Percentiles rank a stretch among this genome's conserved stretches.
Conservation (phyloP, 2,113 vertebrate species). For the Gymnobelideus leadbeateri region DNA sequence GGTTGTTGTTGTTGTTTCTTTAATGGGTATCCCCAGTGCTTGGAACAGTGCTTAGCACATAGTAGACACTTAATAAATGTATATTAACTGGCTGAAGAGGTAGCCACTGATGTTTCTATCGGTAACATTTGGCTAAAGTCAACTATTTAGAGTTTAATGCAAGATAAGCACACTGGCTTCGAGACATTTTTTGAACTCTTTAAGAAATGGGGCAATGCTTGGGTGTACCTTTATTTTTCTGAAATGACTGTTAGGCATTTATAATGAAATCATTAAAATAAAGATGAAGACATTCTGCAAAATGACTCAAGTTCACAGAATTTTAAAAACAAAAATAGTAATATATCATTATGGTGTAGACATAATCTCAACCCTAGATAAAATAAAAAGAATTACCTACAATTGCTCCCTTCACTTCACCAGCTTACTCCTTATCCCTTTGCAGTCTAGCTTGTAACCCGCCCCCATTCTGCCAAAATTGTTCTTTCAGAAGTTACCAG, state of each 20-base stretch:
- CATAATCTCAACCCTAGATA: not conserved
- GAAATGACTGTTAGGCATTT: not conserved
- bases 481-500: not conserved
- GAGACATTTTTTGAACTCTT: not conserved
- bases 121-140: not conserved
- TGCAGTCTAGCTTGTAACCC: not conserved
- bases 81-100: not conserved
- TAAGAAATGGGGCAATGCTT: not conserved
- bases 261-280: not conserved
- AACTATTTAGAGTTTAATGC: not conserved
- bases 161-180: not conserved
- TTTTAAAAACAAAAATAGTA: not conserved
- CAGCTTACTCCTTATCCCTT: not conserved
- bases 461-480: not conserved
- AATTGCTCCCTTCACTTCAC: not conserved
- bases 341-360: not conserved
- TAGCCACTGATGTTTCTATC: not conserved
- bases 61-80: not conserved
- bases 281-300: not conserved
- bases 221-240: not conserved
- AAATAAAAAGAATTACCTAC: not conserved
- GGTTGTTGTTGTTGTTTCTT: not conserved
- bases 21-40: too few species aligned
- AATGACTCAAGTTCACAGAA: not conserved
- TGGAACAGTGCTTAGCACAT: not conserved